Conservation (phyloP, 2,797 vertebrate species). For the Acestrorhynchus altus region DNA sequence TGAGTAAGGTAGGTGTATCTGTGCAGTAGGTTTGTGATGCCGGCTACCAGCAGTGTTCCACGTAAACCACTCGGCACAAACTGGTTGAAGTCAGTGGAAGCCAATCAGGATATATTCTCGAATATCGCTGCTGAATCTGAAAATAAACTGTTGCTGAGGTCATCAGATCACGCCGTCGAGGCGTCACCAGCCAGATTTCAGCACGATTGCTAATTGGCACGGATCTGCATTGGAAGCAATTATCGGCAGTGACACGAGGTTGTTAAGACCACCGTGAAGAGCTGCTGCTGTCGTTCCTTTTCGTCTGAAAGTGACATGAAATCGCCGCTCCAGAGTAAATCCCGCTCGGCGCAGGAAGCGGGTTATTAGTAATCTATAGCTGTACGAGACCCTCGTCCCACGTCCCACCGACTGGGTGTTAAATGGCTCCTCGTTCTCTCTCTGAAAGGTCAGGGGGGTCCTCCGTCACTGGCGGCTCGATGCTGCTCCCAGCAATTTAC, state of each 20-base stretch:
- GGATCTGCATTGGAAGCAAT: constrained; percentile 40
- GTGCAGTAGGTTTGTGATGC: no score
- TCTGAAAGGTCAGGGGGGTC: constrained; percentile 39
- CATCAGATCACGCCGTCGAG: background rate
- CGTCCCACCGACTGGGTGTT: constrained; percentile 26
- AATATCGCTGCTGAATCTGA: background rate
- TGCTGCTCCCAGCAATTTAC: constrained; percentile 45
- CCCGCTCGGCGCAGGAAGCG: constrained; percentile 18
- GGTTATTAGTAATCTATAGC: constrained; percentile 47
- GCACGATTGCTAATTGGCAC: constrained; percentile 27
- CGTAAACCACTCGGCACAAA: background rate
- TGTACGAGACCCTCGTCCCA: constrained; percentile 25
- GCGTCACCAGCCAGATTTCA: background rate
- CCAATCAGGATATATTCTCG: background rate
- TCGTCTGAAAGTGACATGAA: constrained; percentile 43
- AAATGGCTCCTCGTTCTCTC: constrained; percentile 36
- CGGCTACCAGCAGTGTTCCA: background rate
- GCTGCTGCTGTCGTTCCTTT: constrained; percentile 31
- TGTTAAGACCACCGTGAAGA: constrained; percentile 16
- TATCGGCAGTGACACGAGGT: constrained; percentile 36
- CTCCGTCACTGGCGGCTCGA: constrained; percentile 19
- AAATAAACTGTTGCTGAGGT: background rate
- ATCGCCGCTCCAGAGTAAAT: constrained; percentile 1
- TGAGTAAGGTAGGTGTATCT: no score
- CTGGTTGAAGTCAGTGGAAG: background rate